A percentile compares a stretch with the other conserved stretches of the same genome.
Conservation (phyloP, 2,113 vertebrate species). For the Coryphaenoides rupestris region DNA sequence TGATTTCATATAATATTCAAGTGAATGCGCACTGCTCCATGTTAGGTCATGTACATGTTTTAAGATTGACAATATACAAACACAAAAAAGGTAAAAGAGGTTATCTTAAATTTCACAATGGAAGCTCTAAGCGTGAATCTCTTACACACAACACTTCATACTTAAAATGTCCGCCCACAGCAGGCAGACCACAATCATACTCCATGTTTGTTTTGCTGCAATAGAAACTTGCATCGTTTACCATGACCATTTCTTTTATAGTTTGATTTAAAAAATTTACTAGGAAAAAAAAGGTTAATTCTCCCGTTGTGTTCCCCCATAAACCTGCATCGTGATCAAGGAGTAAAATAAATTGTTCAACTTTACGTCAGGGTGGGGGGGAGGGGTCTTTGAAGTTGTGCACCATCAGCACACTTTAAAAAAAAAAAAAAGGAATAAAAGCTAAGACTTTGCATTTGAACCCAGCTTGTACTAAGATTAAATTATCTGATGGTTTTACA, state of each 20-base stretch:
- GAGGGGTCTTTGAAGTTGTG: conserved; percentile 26
- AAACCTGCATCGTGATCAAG: conserved; percentile 18
- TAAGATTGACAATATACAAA: conserved; percentile 36
- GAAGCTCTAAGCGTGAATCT: conserved; percentile 40
- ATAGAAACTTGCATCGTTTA: conserved; percentile 4
- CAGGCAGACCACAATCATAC: conserved; percentile 29
- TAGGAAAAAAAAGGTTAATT: conserved; percentile 26
- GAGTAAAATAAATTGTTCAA: conserved; percentile 18
- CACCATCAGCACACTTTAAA: conserved; percentile 31
- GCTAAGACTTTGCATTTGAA: conserved; percentile 31
- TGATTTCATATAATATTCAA: conserved; percentile 54
- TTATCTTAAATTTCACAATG: conserved; percentile 45
- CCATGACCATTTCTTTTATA: not conserved
- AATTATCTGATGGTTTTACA: conserved; percentile 19
- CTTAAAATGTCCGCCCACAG: conserved; percentile 23
- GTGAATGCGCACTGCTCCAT: conserved; percentile 52
- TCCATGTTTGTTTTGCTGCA: conserved; percentile 32
- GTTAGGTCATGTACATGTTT: conserved; percentile 46
- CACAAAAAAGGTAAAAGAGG: conserved; percentile 35
- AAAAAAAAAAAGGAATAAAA: conserved; percentile 31
- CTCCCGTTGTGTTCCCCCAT: conserved; percentile 9
- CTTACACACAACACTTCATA: conserved; percentile 10
- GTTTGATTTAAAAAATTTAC: conserved; percentile 27
- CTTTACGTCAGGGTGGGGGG: no score
- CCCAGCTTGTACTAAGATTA: conserved; percentile 20